These are phyloP conservation scores for Ptilodon capucinus DNA, from an alignment of 2,888 invertebrate genomes.

Conservation along the genomic window DNA sequence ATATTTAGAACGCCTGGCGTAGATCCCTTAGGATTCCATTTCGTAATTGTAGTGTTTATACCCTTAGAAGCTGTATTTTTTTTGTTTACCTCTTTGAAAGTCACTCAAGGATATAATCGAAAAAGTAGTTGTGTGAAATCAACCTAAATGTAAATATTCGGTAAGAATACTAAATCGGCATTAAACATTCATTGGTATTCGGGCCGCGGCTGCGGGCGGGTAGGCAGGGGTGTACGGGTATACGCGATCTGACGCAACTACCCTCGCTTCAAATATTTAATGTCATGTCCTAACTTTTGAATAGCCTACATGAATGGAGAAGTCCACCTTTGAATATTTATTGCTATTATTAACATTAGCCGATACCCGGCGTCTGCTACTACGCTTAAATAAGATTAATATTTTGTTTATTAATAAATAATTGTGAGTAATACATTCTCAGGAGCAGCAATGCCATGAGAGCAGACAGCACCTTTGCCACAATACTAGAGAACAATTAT, in stretches of 20 bases:
- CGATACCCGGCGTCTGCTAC: no score
- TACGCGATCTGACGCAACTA: conserved; percentile 9
- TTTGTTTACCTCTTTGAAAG: no score
- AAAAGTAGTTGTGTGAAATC: conserved; percentile 4
- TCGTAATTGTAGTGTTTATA: no score
- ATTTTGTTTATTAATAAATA: background rate
- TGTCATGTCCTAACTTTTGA: background rate
- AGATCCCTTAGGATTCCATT: no score
- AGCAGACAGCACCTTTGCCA: no score
- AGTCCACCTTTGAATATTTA: background rate
- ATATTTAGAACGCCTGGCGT: no score
- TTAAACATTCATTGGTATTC: conserved; percentile 29
- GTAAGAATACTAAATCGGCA: conserved; percentile 17
- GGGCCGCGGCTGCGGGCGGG: conserved; percentile 1
- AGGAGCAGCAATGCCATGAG: no score
- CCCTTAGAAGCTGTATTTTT: no score
- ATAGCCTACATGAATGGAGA: background rate
- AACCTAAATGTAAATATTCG: conserved; percentile 5
- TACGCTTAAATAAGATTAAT: no score
- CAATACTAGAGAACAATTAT: no score
- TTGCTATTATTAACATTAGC: background rate
- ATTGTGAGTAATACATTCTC: no score
- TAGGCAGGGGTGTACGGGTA: conserved; percentile 8
- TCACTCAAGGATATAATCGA: background rate
- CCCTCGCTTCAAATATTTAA: conserved; percentile 25